These are phyloP conservation scores for Lepidurus apus DNA, from an alignment of 1,140 invertebrate genomes.

Conservation along the genomic window DNA sequence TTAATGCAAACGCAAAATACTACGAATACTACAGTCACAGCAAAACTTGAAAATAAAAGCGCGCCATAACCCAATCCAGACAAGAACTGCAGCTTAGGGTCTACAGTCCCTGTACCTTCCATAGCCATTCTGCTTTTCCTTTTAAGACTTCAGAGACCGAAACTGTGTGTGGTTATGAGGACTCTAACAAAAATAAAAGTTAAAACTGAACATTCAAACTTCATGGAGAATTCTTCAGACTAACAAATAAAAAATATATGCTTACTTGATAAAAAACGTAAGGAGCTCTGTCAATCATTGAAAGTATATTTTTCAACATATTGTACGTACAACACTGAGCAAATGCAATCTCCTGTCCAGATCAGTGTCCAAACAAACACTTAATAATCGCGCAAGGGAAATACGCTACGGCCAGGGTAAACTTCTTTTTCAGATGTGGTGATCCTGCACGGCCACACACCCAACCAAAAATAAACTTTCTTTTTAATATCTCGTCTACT, in stretches of 20 bases:
- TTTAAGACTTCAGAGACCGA: no score
- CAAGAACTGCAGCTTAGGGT: background rate
- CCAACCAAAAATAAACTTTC: background rate
- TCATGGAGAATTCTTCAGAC: no score
- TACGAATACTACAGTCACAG: background rate
- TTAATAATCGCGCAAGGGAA: no score
- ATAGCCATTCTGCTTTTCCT: no score
- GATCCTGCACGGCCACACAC: background rate
- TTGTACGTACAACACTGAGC: background rate
- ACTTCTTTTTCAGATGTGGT: background rate
- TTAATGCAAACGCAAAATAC: slow-evolving; percentile 19
- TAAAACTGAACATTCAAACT: no score
- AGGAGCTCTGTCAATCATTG: no score
- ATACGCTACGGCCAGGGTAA: no score
- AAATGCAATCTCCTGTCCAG: background rate
- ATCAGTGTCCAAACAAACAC: no score
- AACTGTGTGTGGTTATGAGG: no score
- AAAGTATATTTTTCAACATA: background rate
- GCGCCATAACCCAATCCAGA: slow-evolving; percentile 13
- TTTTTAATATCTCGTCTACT: background rate
- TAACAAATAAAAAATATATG: no score
- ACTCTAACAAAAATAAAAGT: no score
- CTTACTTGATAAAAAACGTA: no score
- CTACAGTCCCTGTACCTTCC: background rate
- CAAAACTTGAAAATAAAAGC: slow-evolving; percentile 5